Percentiles rank a stretch among this genome's conserved stretches.
Conservation (phyloP, 2,113 vertebrate species). For the Pongo abelii region DNA sequence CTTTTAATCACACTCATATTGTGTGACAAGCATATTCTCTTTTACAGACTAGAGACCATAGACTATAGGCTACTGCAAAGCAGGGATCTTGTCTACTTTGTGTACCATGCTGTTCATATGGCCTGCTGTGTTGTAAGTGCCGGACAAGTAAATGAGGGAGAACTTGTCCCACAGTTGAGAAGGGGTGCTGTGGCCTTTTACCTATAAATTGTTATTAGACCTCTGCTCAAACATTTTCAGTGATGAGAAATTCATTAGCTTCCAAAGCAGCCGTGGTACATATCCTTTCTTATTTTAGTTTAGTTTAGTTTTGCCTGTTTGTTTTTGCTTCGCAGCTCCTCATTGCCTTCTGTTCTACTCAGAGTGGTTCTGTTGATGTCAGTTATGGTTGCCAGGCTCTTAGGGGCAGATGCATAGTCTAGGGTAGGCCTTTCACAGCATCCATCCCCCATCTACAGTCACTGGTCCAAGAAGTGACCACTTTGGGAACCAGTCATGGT, state of each 20-base stretch:
- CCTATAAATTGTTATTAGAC: background rate
- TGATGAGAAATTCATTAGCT: background rate
- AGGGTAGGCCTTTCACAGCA: background rate
- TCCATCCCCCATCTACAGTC: background rate
- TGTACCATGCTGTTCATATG: background rate
- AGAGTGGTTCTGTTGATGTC: background rate
- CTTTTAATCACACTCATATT: background rate
- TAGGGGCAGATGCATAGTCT: background rate
- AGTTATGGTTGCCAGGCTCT: background rate
- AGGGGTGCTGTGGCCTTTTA: background rate
- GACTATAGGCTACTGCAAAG: background rate
- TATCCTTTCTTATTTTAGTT: background rate
- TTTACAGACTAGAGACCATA: background rate
- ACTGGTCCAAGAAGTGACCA: background rate
- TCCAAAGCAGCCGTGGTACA: background rate
- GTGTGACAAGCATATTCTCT: background rate
- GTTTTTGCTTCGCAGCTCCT: background rate
- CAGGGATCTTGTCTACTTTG: fast-evolving
- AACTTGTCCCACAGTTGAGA: background rate
- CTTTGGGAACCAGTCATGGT: background rate
- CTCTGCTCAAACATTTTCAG: background rate
- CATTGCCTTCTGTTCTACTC: background rate
- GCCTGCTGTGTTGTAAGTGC: background rate
- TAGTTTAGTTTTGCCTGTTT: background rate
- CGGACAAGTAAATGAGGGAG: background rate